phyloP scores from a whole-genome alignment of 2,797 vertebrate genomes.

The Limnodromus scolopaceus region DNA sequence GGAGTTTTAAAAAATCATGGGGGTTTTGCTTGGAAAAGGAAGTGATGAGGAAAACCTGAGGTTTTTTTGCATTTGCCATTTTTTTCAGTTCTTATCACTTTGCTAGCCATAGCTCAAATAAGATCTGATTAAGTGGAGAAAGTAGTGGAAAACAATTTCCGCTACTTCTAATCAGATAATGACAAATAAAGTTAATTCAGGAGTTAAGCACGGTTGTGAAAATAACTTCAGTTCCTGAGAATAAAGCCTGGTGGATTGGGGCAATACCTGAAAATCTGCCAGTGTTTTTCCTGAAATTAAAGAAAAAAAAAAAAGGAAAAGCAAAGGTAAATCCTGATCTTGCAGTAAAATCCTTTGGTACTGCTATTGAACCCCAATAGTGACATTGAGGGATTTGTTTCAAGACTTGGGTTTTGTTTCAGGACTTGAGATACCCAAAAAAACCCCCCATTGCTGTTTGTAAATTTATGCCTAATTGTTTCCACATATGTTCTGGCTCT shows the following conservation, averaged over 20 bases:
- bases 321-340: background rate
- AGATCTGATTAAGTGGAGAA: background rate
- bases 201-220: background rate
- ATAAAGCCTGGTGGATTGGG: background rate
- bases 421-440: background rate
- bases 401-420: background rate
- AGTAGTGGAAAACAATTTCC: background rate
- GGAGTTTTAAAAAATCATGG: background rate
- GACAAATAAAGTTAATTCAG: background rate
- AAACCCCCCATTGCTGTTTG: background rate
- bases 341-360: background rate
- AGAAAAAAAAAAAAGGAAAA: too few species aligned
- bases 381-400: background rate
- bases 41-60: background rate
- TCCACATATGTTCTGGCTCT: background rate
- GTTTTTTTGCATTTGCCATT: background rate
- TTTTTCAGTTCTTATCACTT: background rate
- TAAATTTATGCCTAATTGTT: background rate
- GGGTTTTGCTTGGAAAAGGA: background rate
- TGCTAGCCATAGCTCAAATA: background rate
- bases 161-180: background rate
- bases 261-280: background rate
- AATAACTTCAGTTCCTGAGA: background rate
- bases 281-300: background rate
- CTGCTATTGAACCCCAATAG: background rate